These are phyloP conservation scores for Sturnira hondurensis DNA, from an alignment of 2,113 vertebrate species.

Conservation along the genomic window DNA sequence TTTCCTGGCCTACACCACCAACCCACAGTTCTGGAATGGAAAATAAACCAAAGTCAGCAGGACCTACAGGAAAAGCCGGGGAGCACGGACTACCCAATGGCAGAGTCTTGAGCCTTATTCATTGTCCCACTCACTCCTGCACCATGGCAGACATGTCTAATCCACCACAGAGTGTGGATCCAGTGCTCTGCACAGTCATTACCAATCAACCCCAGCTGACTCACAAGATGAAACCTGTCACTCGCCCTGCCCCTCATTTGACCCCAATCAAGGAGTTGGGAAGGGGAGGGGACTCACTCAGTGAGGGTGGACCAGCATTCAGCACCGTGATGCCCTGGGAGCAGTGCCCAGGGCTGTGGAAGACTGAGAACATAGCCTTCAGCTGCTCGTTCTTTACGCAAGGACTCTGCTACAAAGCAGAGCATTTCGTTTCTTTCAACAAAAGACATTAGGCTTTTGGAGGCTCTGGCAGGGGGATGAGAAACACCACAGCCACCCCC, in stretches of 20 bases:
- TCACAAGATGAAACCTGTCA: not conserved
- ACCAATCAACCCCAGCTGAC: not conserved
- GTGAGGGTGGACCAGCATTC: not conserved
- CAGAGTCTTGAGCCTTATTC: accelerated
- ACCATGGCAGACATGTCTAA: not conserved
- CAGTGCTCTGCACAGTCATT: not conserved
- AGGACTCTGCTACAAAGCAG: not conserved
- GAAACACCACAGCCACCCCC: not conserved
- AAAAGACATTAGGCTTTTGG: not conserved
- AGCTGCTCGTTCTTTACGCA: not conserved
- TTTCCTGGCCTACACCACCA: not conserved
- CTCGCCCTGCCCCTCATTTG: not conserved
- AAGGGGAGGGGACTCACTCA: not conserved
- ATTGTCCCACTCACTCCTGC: accelerated
- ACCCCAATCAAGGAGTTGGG: not conserved
- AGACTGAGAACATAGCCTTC: not conserved
- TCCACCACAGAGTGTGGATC: not conserved
- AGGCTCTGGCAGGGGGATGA: not conserved
- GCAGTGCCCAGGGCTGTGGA: accelerated
- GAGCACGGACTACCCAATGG: accelerated
- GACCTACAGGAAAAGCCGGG: not conserved
- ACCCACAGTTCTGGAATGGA: not conserved
- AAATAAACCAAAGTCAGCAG: not conserved
- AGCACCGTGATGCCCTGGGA: not conserved
- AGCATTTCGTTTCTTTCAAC: not conserved